These are phyloP conservation scores for Drosophila paulistorum DNA, from an alignment of 1,140 invertebrate species.

Conservation along the genomic window DNA sequence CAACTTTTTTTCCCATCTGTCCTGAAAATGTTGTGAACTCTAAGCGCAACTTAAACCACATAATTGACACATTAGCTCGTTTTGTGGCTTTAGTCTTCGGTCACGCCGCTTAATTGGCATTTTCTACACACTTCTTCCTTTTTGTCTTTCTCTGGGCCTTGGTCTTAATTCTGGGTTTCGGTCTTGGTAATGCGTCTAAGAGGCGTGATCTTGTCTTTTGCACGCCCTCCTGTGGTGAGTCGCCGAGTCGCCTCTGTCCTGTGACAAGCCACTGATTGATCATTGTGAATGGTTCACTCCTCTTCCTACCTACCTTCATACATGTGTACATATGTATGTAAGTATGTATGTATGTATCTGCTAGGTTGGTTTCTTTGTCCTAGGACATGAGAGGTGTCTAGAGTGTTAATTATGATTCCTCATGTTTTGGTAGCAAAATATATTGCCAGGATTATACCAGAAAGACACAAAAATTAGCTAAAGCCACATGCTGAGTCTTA, in stretches of 20 bases:
- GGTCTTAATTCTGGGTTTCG: slow-evolving; percentile 27
- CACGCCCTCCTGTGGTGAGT: slow-evolving; percentile 72
- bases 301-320: slow-evolving; percentile 22
- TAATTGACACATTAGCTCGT: slow-evolving; percentile 79
- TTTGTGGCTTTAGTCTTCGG: slow-evolving; percentile 53
- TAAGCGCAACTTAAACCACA: slow-evolving; percentile 55
- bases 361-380: slow-evolving; percentile 5
- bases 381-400: slow-evolving; percentile 23
- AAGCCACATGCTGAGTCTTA: slow-evolving; percentile 58
- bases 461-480: slow-evolving; percentile 51
- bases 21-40: slow-evolving; percentile 30
- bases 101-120: slow-evolving; percentile 73
- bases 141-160: slow-evolving; percentile 6
- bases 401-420: slow-evolving; percentile 43
- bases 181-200: slow-evolving; percentile 65
- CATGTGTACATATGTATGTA: neutral
- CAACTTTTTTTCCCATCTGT: slow-evolving; percentile 54
- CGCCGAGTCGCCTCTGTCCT: slow-evolving; percentile 17
- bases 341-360: neutral
- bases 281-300: slow-evolving; percentile 56
- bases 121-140: slow-evolving; percentile 1
- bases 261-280: slow-evolving; percentile 67
- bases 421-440: slow-evolving; percentile 72
- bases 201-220: slow-evolving; percentile 80
- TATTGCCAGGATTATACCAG: slow-evolving; percentile 52